Evolutionary conservation across 2,888 invertebrate species (phyloP).

Genomic region (Rapana venosa): DNA sequence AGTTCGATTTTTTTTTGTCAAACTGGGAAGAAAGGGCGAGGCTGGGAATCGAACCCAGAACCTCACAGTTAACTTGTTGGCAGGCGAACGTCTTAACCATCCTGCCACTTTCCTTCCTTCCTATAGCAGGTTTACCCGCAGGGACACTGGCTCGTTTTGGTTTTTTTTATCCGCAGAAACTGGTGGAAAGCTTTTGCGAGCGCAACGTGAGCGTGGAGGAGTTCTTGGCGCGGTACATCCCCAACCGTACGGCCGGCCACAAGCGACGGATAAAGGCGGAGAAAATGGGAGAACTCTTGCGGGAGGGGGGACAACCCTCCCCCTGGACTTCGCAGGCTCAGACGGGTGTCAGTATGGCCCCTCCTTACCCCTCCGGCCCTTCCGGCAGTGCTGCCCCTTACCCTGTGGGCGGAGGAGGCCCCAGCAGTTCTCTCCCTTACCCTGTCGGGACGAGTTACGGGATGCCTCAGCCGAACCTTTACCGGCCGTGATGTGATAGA

Average conservation of each 20-base stretch:
- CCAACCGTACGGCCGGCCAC: conserved; percentile 87
- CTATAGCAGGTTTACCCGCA: too few relatives aligned
- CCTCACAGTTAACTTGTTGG: too few relatives aligned
- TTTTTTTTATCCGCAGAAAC: conserved; percentile 77
- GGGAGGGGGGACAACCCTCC: conserved; percentile 53
- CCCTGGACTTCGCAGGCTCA: neutral
- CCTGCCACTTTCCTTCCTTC: too few relatives aligned
- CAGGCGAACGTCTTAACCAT: too few relatives aligned
- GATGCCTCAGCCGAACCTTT: conserved; percentile 48
- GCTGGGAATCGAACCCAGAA: too few relatives aligned
- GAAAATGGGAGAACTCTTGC: conserved; percentile 85
- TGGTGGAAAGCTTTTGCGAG: conserved; percentile 89
- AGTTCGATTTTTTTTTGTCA: too few relatives aligned
- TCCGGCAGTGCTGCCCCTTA: conserved; percentile 19
- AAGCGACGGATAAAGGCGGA: conserved; percentile 93
- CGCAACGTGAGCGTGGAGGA: conserved; percentile 86
- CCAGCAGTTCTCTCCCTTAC: conserved; percentile 37
- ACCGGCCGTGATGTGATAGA: conserved; percentile 37
- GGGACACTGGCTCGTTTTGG: too few relatives aligned
- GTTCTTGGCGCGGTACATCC: conserved; percentile 91
- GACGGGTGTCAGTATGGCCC: neutral
- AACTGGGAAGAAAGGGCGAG: too few relatives aligned
- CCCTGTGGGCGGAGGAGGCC: conserved; percentile 1
- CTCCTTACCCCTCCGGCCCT: neutral
- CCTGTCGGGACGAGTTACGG: conserved; percentile 36